Base-by-base conservation (phyloP, 1,140 invertebrate species). In the Zelostemma sp. region DNA sequence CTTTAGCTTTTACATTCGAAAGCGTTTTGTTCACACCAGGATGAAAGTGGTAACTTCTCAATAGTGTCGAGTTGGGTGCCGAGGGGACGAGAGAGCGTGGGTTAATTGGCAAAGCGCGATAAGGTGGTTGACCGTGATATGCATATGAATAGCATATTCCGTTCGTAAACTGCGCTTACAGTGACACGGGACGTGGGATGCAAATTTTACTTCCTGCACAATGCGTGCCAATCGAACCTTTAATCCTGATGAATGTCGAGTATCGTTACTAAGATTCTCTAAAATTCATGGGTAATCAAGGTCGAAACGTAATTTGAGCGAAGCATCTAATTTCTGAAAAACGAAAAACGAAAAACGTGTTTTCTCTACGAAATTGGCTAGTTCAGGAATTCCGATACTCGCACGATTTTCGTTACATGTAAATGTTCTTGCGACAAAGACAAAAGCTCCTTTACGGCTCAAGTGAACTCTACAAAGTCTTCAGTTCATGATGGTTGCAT, bases 121-220 rank as follows among this genome's bases (percentile, higher is more conserved):
- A 62, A 68, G 59, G 59, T 63, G 54, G 54, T 49, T 69, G 60
- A 69, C 56, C 57, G 59, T 64, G 61, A 69, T 69, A 64, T 69
- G 60, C 67, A 69, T 64, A 60, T 64, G 60, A 64, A 64, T 69
- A 41, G 60, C 56, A 47, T 58, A 69, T 63, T 69, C 40, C 56
- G 46, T 61, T 69, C 57, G 67, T 53, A 50, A 56, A 61, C 50
- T 28, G 53, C 16, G 18, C 28, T 53, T 9, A 35, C 40, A 12
- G 51, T 69, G 33, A 51, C 45, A 40, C 38, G 18, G 25, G 33
- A 51, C 45, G 31, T 41, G 18, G 25, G 56, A 69, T 63, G 49
- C 50, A 63, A 63, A 63, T 69, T 49, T 48, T 56, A 50, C 41
- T 40, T 21, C 15, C 14, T 15, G 18, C 18, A 53, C 40, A 47